phyloP scores from a whole-genome alignment of 2,888 invertebrate species.

The Coenonympha glycerion region DNA sequence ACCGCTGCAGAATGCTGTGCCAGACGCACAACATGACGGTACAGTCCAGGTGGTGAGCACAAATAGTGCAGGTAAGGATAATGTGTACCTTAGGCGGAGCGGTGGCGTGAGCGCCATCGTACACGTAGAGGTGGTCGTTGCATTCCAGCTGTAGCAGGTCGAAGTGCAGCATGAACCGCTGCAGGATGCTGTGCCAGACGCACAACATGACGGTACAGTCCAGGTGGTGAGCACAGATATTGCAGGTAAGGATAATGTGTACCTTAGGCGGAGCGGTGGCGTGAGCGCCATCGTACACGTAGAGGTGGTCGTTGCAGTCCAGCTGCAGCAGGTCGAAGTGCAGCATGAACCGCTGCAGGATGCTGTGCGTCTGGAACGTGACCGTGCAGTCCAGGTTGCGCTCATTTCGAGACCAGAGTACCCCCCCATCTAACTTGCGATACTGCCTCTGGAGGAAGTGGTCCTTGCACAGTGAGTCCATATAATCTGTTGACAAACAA shows the following conservation, averaged over 20 bases:
- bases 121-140: slow-evolving; percentile 94
- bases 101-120: slow-evolving; percentile 93
- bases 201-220: slow-evolving; percentile 96
- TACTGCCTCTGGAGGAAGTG: slow-evolving; percentile 92
- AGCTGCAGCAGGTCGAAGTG: slow-evolving; percentile 93
- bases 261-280: slow-evolving; percentile 93
- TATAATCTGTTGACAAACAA: slow-evolving; percentile 82
- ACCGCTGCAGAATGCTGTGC: slow-evolving; percentile 93
- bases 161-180: slow-evolving; percentile 95
- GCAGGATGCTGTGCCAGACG: slow-evolving; percentile 93
- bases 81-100: slow-evolving; percentile 88
- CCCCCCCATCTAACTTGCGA: slow-evolving; percentile 93
- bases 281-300: slow-evolving; percentile 94
- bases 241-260: slow-evolving; percentile 32
- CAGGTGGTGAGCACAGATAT: too few relatives aligned
- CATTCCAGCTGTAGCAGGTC: slow-evolving; percentile 94
- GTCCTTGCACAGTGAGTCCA: slow-evolving; percentile 92
- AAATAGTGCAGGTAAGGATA: background rate
- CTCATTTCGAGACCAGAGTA: slow-evolving; percentile 92
- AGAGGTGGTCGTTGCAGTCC: slow-evolving; percentile 95
- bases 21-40: slow-evolving; percentile 95
- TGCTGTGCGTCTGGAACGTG: slow-evolving; percentile 96
- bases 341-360: slow-evolving; percentile 94
- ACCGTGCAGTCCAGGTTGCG: slow-evolving; percentile 93
- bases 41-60: slow-evolving; percentile 93